Evolutionary conservation across 1,140 invertebrate species (phyloP).

Genomic region (Brachionus manjavacas): DNA sequence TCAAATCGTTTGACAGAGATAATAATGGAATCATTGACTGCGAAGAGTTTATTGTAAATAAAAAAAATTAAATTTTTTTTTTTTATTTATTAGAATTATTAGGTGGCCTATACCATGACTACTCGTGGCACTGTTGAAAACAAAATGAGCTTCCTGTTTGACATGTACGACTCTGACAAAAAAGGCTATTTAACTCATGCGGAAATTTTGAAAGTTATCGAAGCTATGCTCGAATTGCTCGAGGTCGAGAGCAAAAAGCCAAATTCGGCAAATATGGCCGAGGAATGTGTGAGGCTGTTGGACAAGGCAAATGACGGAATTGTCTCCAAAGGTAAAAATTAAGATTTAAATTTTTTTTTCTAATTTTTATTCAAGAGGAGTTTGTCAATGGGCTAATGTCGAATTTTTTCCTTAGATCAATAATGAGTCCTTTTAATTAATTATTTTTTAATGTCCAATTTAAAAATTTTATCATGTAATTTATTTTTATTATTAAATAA

Average conservation of each 20-base stretch:
- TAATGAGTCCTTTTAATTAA: conserved; percentile 30
- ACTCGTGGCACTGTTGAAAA: neutral
- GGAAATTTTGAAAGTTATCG: neutral
- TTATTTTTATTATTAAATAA: no score
- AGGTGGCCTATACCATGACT: neutral
- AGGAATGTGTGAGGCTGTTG: neutral
- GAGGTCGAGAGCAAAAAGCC: neutral
- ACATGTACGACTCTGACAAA: neutral
- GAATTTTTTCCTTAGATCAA: neutral
- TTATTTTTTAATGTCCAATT: neutral
- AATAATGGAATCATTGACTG: neutral
- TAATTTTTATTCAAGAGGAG: neutral
- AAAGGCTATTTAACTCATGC: neutral
- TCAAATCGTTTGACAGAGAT: neutral
- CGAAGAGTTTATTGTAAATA: neutral
- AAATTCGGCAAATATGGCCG: neutral
- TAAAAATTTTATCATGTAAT: neutral
- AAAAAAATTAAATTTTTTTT: no score
- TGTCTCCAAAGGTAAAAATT: neutral
- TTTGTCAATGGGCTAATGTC: neutral
- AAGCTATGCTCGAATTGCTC: neutral
- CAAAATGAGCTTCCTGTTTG: neutral
- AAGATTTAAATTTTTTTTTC: neutral
- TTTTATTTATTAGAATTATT: neutral
- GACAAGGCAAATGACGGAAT: neutral